Evolutionary conservation across 1,140 invertebrate genomes (phyloP).

Genomic region (roundworm (Caenorhabditis elegans)): DNA sequence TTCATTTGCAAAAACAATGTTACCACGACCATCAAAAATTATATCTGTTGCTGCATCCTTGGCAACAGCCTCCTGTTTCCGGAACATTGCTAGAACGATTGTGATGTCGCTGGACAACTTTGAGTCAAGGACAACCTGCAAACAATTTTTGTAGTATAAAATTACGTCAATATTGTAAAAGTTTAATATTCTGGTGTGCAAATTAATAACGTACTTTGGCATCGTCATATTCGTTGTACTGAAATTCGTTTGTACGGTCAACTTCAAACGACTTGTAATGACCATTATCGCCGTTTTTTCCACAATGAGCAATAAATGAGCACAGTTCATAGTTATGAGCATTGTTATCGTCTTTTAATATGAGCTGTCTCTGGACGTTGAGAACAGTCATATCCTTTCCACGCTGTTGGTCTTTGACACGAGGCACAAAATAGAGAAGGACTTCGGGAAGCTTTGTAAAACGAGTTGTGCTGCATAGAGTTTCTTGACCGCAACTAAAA

Average conservation of each 20-base stretch:
- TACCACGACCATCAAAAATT: background rate
- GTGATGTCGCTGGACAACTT: background rate
- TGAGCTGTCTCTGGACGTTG: background rate
- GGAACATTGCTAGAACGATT: background rate
- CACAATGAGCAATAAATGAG: background rate
- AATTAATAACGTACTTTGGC: background rate
- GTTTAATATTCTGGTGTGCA: no score
- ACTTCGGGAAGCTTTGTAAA: background rate
- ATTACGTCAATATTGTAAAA: no score
- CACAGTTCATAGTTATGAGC: background rate
- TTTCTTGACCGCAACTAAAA: background rate
- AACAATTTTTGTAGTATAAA: background rate
- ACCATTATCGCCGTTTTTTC: background rate
- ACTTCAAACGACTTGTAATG: background rate
- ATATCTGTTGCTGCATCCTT: background rate
- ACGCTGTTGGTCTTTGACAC: background rate
- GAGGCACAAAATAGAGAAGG: background rate
- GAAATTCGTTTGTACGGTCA: background rate
- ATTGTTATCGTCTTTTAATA: background rate
- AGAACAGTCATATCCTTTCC: background rate
- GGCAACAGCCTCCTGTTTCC: background rate
- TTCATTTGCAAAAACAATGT: background rate
- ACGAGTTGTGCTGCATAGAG: background rate
- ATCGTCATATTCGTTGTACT: background rate
- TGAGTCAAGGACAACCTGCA: background rate